These are phyloP conservation scores for Pungitius pungitius DNA, from an alignment of 2,113 vertebrate species.

Conservation along the genomic window DNA sequence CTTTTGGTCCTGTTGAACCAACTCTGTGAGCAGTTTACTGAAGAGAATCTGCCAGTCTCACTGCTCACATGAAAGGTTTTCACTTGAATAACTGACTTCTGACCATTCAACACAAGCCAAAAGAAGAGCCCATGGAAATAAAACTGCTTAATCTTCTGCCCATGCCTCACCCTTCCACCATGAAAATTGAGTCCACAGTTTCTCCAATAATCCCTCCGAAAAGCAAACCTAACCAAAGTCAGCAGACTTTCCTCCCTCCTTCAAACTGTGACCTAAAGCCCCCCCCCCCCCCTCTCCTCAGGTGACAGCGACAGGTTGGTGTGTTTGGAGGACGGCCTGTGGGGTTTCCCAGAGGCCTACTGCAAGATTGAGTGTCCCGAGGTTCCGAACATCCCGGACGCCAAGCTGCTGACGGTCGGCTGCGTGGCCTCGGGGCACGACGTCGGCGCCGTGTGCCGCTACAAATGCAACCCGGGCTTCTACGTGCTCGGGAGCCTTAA, in stretches of 20 bases:
- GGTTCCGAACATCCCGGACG: conserved; percentile 76
- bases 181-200: neutral
- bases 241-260: neutral
- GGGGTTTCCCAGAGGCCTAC: conserved; percentile 96
- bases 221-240: neutral
- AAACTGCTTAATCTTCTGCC: neutral
- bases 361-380: conserved; percentile 91
- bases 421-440: conserved; percentile 87
- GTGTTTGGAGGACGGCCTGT: conserved; percentile 92
- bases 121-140: neutral
- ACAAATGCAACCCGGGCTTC: conserved; percentile 91
- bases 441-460: conserved; percentile 88
- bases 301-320: conserved; percentile 88
- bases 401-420: conserved; percentile 82
- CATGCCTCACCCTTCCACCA: neutral
- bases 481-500: conserved; percentile 75
- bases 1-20: neutral
- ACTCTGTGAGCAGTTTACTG: neutral
- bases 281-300: conserved; percentile 71
- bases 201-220: neutral
- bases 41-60: neutral
- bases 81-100: neutral
- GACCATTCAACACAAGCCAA: neutral
- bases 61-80: neutral
- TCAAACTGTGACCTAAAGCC: neutral